Evolutionary conservation across 2,888 invertebrate genomes (phyloP).

Genomic region (Hirtodrosophila alboralis): DNA sequence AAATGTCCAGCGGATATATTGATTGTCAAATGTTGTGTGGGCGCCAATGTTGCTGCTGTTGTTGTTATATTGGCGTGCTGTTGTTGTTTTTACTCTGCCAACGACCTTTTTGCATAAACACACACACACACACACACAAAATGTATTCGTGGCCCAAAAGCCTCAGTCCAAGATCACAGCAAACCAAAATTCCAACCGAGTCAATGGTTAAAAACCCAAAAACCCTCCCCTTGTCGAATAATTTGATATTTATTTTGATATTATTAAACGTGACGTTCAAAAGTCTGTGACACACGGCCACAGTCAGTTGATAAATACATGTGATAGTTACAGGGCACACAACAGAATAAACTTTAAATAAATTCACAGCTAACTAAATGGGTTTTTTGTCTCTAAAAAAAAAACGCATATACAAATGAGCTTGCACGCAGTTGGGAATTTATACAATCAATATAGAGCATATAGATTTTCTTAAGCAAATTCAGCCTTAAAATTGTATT

Average conservation of each 20-base stretch:
- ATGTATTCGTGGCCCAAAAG: conserved; percentile 10
- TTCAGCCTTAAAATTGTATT: no score
- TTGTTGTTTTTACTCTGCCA: conserved; percentile 6
- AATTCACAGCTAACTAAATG: no score
- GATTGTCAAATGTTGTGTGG: conserved; percentile 62
- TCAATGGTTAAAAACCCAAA: no score
- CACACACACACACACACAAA: no score
- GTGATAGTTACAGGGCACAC: conserved; percentile 23
- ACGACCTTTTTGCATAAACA: conserved; percentile 44
- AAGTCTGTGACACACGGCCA: no score
- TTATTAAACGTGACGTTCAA: conserved; percentile 22
- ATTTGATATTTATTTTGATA: conserved; percentile 46
- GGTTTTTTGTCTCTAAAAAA: no score
- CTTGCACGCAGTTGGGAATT: no score
- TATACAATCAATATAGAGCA: no score
- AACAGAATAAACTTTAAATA: conserved; percentile 14
- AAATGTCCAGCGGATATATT: conserved; percentile 79
- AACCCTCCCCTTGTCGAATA: conserved; percentile 17
- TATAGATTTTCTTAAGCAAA: no score
- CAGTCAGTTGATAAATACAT: conserved; percentile 27
- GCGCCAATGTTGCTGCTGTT: background rate
- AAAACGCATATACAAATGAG: no score
- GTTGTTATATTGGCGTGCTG: background rate
- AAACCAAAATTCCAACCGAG: background rate
- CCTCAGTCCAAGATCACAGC: background rate